Base-by-base conservation (phyloP, 2,113 vertebrate species). In the Apus apus region DNA sequence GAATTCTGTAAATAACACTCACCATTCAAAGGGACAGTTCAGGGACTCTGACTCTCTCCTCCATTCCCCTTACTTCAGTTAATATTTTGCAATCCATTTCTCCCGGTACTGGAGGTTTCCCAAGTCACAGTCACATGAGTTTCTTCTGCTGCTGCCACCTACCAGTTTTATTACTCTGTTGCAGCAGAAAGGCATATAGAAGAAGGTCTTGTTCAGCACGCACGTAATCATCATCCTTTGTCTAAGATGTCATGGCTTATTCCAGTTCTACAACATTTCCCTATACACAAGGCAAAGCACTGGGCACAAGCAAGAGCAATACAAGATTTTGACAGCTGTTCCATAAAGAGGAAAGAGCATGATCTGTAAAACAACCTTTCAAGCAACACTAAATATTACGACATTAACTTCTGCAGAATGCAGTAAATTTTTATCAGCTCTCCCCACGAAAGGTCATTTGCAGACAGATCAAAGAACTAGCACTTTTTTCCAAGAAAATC, bases 111-210 rank as follows among this genome's bases (percentile, higher is more conserved):
- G 91, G 48, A 95, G 90, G 90, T 93, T 89, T 96, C 93, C 94
- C 95, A 94, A 87, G 92, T 97, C 96, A 85, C 64, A 97, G 97
- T 74, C 94, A 92, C 92, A 93, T 91, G 93, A 97, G 95, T 81
- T 95, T 91, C 95, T 98, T 97, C 97, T 97, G 96, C 92, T 97
- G 92, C 96, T 96, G 97, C 96, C 98, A 98, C 98, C 98, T 98
- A 98, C 94, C 97, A 97, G 94, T 97, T 96, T 97, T 97, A 98
- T 95, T 96, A 97, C 79, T 98, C 98, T 98, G 98, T 98, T 98
- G 98, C 98, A 98, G 98, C 98, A 98, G 96, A 98, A 97, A 97
- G 96, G 98, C 94, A 98, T 98, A 98, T 15, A 98, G 97, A 98
- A 97, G 98, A 98, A 96, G 95, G 95, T 97, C 92, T 94, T 96